A percentile compares a stretch with the other conserved stretches of the same genome.
phyloP scores from a whole-genome alignment of 2,797 vertebrate genomes.

The Polyboroides typus region DNA sequence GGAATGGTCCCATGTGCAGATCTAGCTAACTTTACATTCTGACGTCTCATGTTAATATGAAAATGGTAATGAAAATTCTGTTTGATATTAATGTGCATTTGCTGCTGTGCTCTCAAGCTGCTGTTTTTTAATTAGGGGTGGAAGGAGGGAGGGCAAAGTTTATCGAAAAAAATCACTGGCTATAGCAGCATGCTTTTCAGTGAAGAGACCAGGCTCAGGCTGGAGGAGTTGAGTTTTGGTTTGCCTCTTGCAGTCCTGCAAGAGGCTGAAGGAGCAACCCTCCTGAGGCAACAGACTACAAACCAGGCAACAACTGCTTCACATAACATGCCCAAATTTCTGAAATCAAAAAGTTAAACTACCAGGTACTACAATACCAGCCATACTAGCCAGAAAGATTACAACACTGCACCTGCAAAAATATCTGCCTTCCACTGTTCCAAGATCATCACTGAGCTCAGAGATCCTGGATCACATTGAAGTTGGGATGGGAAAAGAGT shows the following conservation, averaged over 20 bases:
- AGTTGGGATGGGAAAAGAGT: not conserved
- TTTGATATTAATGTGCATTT: slow-evolving; percentile 41
- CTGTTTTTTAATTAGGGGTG: slow-evolving; percentile 10
- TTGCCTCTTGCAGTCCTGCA: not conserved
- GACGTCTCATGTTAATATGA: not conserved
- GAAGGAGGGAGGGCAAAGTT: not conserved
- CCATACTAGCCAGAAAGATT: not conserved
- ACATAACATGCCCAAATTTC: not conserved
- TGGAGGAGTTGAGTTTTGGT: not conserved
- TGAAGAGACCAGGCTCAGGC: not conserved
- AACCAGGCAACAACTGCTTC: not conserved
- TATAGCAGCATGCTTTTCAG: not conserved
- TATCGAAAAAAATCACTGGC: not conserved
- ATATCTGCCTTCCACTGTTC: not conserved
- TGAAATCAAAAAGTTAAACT: not conserved
- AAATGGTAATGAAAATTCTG: slow-evolving; percentile 34
- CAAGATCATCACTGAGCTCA: not conserved
- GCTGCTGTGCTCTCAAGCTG: slow-evolving; percentile 18
- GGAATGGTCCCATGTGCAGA: slow-evolving; percentile 36
- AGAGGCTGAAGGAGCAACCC: not conserved
- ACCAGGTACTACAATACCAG: not conserved
- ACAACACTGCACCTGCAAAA: not conserved
- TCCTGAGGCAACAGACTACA: not conserved
- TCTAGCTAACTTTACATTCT: not conserved
- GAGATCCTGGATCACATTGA: not conserved